These are phyloP conservation scores for Miopithecus talapoin DNA, from an alignment of 2,797 vertebrate species.

Conservation along the genomic window DNA sequence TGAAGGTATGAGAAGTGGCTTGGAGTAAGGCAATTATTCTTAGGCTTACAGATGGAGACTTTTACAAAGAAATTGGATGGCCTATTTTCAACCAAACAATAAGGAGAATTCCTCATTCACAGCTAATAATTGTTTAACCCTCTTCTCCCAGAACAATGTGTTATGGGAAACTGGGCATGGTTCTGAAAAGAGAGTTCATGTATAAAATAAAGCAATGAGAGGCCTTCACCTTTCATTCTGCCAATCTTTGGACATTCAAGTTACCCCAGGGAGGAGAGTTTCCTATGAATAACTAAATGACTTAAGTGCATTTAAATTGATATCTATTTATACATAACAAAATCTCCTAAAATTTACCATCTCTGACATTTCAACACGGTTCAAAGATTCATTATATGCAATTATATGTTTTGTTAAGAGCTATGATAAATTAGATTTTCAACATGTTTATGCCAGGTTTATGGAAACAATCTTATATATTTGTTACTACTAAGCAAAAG, in stretches of 20 bases:
- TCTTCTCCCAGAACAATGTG: neutral
- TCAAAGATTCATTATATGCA: neutral
- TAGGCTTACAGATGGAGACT: neutral
- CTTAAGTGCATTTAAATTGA: neutral
- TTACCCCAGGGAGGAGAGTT: neutral
- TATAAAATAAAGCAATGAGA: neutral
- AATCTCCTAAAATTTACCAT: neutral
- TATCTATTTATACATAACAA: neutral
- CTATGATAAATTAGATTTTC: neutral
- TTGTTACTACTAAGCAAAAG: neutral
- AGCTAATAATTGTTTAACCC: neutral
- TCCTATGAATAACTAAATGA: neutral
- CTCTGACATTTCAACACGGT: neutral
- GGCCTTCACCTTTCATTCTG: neutral
- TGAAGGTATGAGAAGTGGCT: neutral
- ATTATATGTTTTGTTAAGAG: neutral
- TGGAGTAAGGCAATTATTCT: neutral
- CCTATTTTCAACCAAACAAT: neutral
- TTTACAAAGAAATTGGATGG: neutral
- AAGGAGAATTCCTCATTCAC: neutral
- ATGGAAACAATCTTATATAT: neutral
- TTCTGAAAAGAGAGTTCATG: neutral
- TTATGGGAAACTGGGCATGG: neutral
- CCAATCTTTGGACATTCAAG: neutral
- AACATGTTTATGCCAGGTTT: neutral